Conservation (phyloP, 2,888 invertebrate species). For the Mallateleia sp. region DNA sequence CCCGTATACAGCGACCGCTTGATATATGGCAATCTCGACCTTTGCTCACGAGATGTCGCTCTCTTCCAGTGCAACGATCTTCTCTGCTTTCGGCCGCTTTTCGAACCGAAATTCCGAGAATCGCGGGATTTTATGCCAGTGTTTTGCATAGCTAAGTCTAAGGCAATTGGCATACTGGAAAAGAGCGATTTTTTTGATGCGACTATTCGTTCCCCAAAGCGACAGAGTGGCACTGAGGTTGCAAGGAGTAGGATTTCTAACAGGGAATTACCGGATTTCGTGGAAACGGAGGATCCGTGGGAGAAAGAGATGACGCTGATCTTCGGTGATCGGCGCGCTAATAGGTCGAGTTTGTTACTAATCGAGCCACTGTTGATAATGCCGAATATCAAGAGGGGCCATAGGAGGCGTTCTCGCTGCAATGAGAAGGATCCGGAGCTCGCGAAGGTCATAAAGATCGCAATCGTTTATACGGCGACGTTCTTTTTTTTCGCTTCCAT, state of each 20-base stretch:
- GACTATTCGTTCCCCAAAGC: background rate
- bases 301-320: constrained; percentile 23
- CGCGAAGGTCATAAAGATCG: constrained; percentile 90
- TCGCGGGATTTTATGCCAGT: constrained; percentile 84
- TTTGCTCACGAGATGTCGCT: constrained; percentile 83
- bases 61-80: constrained; percentile 81
- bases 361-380: constrained; percentile 90
- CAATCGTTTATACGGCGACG: constrained; percentile 91
- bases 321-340: constrained; percentile 80
- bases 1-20: constrained; percentile 87
- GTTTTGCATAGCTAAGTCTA: constrained; percentile 83
- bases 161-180: constrained; percentile 83
- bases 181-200: constrained; percentile 3
- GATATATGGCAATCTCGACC: constrained; percentile 82
- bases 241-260: constrained; percentile 44
- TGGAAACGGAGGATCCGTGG: background rate
- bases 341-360: constrained; percentile 89
- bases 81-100: constrained; percentile 81
- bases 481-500: constrained; percentile 90
- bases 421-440: constrained; percentile 87
- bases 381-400: constrained; percentile 88
- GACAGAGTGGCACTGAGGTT: background rate
- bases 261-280: background rate
- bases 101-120: constrained; percentile 30
- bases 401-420: constrained; percentile 78